Evolutionary conservation across 1,140 invertebrate species (phyloP), one percentile per base, ranked within the genome.

Genomic region (Daktulosphaira vitifoliae): DNA sequence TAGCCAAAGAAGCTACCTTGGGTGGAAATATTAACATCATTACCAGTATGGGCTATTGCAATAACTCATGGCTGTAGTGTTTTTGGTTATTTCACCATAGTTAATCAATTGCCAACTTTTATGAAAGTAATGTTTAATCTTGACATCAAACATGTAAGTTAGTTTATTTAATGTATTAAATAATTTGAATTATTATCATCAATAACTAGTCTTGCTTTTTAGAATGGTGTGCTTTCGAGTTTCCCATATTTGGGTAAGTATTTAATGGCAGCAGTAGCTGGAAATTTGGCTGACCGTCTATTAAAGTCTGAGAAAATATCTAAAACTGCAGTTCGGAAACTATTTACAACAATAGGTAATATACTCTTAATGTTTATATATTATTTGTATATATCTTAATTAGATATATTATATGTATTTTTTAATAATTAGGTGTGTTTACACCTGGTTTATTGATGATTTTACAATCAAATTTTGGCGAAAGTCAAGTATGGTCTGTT

Each of bases 61-160:
- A 75, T 93, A 18, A 90, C 89, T 0, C 93, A 97, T 73, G 89
- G 85, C 37, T 85, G 89, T 62, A 91, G 91, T 67, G 93, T 96
- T 66, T 98, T 93, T 79, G 89, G 91, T 1, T 96, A 93, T 77
- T 96, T 96, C 77, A 96, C 90, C 3, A 84, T 97, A 46, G 82
- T 96, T 53, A 92, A 92, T 74, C 89, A 94, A 72, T 78, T 98
- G 64, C 95, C 95, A 8, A 93, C 88, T 0, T 98, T 94, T 75
- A 88, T 97, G 83, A 89, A 92, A 71, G 83, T 87, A 71, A 89
- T 96, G 54, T 78, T 97, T 8, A 79, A 88, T 69, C 94, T 88
- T 71, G 82, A 92, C 71, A 90, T 96, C 68, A 88, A 92, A 76
- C 78, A 85, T 76, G 89, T 91, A 74, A 78, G 76, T 76, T 62